These are phyloP conservation scores for Octodon degus DNA, from an alignment of 2,113 vertebrate genomes.

Conservation along the genomic window DNA sequence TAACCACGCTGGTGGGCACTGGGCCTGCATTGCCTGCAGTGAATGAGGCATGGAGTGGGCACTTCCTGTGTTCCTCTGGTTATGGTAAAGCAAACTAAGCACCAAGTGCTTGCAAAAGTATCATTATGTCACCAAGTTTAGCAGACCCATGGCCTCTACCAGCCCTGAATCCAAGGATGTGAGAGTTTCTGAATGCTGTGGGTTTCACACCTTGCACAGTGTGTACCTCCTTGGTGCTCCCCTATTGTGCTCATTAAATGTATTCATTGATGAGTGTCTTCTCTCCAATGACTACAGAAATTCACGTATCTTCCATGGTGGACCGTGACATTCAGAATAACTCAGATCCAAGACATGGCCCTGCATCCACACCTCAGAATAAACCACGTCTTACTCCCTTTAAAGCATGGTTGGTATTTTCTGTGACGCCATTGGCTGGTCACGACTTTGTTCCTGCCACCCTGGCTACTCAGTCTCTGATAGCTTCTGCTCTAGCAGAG, in stretches of 20 bases:
- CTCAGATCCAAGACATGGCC: neutral
- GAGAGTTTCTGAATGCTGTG: neutral
- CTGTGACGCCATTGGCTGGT: neutral
- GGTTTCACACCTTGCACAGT: neutral
- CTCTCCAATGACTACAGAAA: neutral
- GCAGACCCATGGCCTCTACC: neutral
- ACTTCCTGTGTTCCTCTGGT: neutral
- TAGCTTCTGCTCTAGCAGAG: neutral
- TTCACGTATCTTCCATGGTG: neutral
- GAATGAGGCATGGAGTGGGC: neutral
- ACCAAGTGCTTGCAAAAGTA: neutral
- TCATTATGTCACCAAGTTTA: too few species aligned
- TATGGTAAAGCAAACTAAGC: neutral
- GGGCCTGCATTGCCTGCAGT: neutral
- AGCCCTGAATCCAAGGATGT: neutral
- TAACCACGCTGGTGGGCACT: neutral
- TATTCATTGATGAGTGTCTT: neutral
- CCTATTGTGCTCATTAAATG: neutral
- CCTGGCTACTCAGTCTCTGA: neutral
- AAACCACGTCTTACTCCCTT: neutral
- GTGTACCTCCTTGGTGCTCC: neutral
- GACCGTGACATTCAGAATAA: neutral
- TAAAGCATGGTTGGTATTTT: neutral
- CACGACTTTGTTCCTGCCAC: too few species aligned
- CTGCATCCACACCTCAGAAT: neutral